These are phyloP conservation scores for Aphyosemion australe DNA, from an alignment of 2,113 vertebrate genomes.

Conservation along the genomic window DNA sequence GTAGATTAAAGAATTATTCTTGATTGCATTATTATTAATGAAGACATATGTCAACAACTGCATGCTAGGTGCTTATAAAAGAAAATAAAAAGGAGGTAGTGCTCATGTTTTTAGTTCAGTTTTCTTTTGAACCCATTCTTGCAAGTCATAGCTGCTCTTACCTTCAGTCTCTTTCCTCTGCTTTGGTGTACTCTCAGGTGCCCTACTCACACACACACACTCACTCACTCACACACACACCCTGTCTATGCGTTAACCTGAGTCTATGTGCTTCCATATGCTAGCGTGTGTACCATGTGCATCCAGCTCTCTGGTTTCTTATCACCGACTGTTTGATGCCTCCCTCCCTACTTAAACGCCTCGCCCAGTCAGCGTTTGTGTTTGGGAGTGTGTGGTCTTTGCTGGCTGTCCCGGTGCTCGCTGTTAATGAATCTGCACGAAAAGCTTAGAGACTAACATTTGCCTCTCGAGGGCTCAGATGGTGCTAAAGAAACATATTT, in stretches of 20 bases:
- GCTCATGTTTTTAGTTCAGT: neutral
- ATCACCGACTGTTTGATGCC: slow-evolving; percentile 55
- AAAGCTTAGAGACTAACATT: slow-evolving; percentile 41
- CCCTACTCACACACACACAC: slow-evolving; percentile 2
- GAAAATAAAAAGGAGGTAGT: neutral
- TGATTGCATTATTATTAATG: neutral
- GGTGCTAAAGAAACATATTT: slow-evolving; percentile 33
- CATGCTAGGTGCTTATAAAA: neutral
- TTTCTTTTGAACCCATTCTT: neutral
- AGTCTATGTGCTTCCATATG: slow-evolving; percentile 27
- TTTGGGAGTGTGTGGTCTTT: slow-evolving; percentile 25
- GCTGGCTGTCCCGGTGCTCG: slow-evolving; percentile 26
- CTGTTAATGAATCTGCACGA: slow-evolving; percentile 52
- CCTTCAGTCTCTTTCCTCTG: slow-evolving; percentile 29
- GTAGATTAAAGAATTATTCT: neutral
- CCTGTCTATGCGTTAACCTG: slow-evolving; percentile 33
- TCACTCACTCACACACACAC: neutral
- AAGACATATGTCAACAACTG: neutral
- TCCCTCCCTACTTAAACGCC: slow-evolving; percentile 22
- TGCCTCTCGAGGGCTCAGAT: slow-evolving; percentile 27
- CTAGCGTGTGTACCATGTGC: slow-evolving; percentile 35
- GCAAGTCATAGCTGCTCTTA: slow-evolving; percentile 20
- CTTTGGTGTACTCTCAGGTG: slow-evolving; percentile 46
- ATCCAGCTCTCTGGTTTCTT: slow-evolving; percentile 49
- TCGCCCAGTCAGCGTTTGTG: slow-evolving; percentile 59